A percentile compares a stretch with the other conserved stretches of the same genome.
Conservation (phyloP, 2,797 vertebrate genomes). For the Schizopygopsis malacanthus region DNA sequence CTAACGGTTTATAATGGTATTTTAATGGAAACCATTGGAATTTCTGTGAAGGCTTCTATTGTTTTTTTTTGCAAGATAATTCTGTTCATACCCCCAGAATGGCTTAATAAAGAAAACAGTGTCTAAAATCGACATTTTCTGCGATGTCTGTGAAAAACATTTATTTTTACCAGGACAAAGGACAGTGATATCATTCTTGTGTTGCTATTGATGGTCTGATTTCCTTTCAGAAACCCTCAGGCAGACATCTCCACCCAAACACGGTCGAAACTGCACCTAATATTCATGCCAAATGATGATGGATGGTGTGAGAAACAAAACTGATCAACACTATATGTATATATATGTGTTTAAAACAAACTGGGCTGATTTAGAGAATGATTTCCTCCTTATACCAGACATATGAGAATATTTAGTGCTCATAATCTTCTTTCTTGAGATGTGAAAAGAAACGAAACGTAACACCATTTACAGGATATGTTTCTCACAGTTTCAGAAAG, state of each 20-base stretch:
- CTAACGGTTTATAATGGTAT: no score
- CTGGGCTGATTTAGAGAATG: neutral
- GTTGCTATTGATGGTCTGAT: conserved; percentile 46
- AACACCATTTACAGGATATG: conserved; percentile 44
- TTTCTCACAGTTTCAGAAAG: conserved; percentile 63
- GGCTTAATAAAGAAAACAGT: neutral
- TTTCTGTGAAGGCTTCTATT: no score
- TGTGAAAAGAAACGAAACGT: conserved; percentile 52
- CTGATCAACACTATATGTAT: neutral
- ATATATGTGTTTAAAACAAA: no score
- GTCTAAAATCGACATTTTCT: conserved; percentile 20
- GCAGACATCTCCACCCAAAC: conserved; percentile 50
- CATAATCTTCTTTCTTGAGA: conserved; percentile 50
- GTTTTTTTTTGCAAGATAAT: no score
- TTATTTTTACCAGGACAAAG: conserved; percentile 52
- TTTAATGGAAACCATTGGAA: no score
- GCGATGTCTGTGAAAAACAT: conserved; percentile 47
- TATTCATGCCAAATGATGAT: conserved; percentile 11
- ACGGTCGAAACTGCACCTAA: conserved; percentile 18
- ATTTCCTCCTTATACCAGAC: neutral
- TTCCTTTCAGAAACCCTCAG: conserved; percentile 55
- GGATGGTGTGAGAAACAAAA: neutral
- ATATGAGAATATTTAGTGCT: neutral
- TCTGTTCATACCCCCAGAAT: neutral
- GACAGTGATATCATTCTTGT: conserved; percentile 46